Base-by-base conservation (phyloP, 2,888 invertebrate genomes). In the Pheosia tremula region DNA sequence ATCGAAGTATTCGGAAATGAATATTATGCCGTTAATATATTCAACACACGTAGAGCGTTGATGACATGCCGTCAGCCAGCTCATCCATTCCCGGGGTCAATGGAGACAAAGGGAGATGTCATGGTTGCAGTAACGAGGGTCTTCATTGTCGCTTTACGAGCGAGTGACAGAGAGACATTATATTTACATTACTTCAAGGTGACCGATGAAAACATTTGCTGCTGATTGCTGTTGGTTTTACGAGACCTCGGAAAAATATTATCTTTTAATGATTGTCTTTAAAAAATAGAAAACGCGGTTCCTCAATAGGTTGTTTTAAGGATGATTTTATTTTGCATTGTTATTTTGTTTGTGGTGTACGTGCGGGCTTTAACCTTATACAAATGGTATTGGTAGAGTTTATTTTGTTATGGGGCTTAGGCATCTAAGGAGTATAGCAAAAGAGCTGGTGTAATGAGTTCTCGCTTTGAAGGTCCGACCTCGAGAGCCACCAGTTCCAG, bases 401-500 rank as follows among this genome's bases (percentile, higher is more conserved):
- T 24, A 24, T 24, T 24, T 24, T 24, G 24, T 24, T 24, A 24
- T 2, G 24, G 24, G 24, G 24, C 24, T 24, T 24, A 24, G 24
- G 24, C 24, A 24, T 2, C 24, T 24, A 24, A 24, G 24, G 2
- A 24, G 24, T 24, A 24, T 24, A 24, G 24, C 24, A 24, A 24
- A 24, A 24, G 24, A 24, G 24, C 24, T 24, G 3, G 5, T 41
- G 41, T 41, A 41, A 41, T 41, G 11, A 9, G 4, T 47, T 47
- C 5, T 47, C 5, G 5, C 47, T n/a, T 39, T n/a, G 9, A 86
- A 97, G 97, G 81, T 96, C 97, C 0, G 96, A 97, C 87, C 88
- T 97, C 74, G 96, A 97, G 72, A 96, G 96, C 3, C 94, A 97
- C 69, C 97, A 97, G 91, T 96, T 97, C 86, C 97, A 97, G 86